Conservation (phyloP, 2,888 invertebrate genomes). For the Zeuzera pyrina region DNA sequence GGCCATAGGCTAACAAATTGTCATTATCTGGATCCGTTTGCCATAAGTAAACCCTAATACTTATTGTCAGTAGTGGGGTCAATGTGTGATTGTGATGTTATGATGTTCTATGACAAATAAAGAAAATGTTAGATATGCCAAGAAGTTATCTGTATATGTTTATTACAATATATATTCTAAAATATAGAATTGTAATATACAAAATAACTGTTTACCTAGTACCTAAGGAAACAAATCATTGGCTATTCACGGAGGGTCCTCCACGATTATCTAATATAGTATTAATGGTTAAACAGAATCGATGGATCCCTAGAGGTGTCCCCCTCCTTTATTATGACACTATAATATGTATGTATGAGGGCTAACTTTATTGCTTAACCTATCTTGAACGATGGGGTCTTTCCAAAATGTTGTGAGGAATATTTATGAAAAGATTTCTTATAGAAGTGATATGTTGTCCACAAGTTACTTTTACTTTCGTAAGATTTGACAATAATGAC, state of each 20-base stretch:
- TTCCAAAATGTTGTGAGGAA: constrained; percentile 35
- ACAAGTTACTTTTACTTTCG: constrained; percentile 33
- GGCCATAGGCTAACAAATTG: too few relatives aligned
- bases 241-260: constrained; percentile 19
- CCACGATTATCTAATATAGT: constrained; percentile 39
- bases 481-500: background rate
- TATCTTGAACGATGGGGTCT: constrained; percentile 44
- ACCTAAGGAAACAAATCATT: constrained; percentile 16
- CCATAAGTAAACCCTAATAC: too few relatives aligned
- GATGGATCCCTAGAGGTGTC: constrained; percentile 54
- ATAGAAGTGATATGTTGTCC: constrained; percentile 26
- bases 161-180: too few relatives aligned
- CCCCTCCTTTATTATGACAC: constrained; percentile 47
- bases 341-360: constrained; percentile 60
- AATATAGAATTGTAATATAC: too few relatives aligned
- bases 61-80: too few relatives aligned
- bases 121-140: too few relatives aligned
- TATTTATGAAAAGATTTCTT: constrained; percentile 45
- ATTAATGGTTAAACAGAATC: constrained; percentile 58
- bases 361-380: constrained; percentile 56
- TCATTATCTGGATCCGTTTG: too few relatives aligned
- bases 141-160: too few relatives aligned
- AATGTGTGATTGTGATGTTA: too few relatives aligned
- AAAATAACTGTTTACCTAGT: too few relatives aligned
- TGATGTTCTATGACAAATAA: too few relatives aligned